These are phyloP conservation scores for Rhipidura dahli DNA, from an alignment of 2,113 vertebrate species.

Conservation along the genomic window DNA sequence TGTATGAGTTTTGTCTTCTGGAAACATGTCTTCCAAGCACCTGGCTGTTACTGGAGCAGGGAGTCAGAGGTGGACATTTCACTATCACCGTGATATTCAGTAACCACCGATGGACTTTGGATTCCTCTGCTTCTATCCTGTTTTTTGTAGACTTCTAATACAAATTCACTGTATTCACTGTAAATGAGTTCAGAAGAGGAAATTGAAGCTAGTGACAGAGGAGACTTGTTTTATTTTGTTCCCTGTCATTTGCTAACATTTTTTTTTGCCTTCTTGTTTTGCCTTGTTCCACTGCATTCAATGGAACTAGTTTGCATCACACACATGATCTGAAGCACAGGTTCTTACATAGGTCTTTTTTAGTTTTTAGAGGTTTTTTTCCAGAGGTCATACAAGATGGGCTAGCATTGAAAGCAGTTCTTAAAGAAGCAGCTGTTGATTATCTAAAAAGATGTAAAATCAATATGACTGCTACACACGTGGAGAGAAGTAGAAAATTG, in stretches of 20 bases:
- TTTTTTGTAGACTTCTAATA: not conserved
- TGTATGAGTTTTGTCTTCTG: not conserved
- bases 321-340: not conserved
- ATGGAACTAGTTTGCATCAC: not conserved
- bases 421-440: not conserved
- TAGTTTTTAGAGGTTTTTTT: rapidly evolving
- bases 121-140: not conserved
- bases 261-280: not conserved
- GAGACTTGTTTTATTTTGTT: not conserved
- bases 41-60: not conserved
- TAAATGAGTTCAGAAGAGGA: not conserved
- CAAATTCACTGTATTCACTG: not conserved
- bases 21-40: not conserved
- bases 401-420: not conserved
- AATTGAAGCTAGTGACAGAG: not conserved
- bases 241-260: not conserved
- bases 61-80: not conserved
- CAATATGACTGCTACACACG: not conserved
- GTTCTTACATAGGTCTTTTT: not conserved
- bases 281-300: not conserved
- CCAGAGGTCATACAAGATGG: not conserved
- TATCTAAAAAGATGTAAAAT: not conserved
- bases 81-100: not conserved
- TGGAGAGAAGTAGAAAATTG: not conserved
- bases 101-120: not conserved